Evolutionary conservation across 2,113 vertebrate species (phyloP).

Genomic region (Mandrillus leucophaeus): DNA sequence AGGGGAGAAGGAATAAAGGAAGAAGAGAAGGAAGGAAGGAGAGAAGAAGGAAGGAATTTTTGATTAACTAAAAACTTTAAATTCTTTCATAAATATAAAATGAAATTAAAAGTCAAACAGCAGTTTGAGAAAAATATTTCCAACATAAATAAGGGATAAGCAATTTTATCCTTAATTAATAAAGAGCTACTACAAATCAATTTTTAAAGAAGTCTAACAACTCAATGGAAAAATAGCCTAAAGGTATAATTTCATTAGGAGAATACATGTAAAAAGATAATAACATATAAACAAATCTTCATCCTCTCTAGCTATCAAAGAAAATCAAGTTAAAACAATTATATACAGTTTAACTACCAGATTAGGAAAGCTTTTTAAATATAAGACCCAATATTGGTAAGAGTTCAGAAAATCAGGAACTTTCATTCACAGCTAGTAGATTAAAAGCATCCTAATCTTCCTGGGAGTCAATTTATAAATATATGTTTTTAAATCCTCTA

Average conservation of each 20-base stretch:
- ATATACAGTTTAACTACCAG: not conserved
- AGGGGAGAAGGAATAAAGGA: not conserved
- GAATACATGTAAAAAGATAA: slow-evolving; percentile 16
- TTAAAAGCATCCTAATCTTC: slow-evolving; percentile 20
- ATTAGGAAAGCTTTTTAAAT: not conserved
- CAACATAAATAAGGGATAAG: not conserved
- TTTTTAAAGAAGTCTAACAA: slow-evolving; percentile 27
- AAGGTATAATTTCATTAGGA: not conserved
- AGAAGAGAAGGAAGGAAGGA: no score
- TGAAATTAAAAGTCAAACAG: slow-evolving; percentile 15
- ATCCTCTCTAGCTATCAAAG: not conserved
- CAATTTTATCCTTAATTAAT: not conserved
- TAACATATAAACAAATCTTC: not conserved
- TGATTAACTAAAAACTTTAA: slow-evolving; percentile 4
- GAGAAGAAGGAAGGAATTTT: not conserved
- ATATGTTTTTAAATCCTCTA: not conserved
- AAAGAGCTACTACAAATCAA: not conserved
- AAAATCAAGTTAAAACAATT: slow-evolving; percentile 18
- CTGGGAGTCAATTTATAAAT: not conserved
- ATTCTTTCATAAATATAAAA: slow-evolving; percentile 17
- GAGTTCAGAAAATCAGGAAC: not conserved
- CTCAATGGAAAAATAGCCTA: not conserved
- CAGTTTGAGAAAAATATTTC: slow-evolving; percentile 32
- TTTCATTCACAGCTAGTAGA: not conserved
- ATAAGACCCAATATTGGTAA: not conserved